phyloP scores from a whole-genome alignment of 1,140 invertebrate genomes.

The Procambarus clarkii region DNA sequence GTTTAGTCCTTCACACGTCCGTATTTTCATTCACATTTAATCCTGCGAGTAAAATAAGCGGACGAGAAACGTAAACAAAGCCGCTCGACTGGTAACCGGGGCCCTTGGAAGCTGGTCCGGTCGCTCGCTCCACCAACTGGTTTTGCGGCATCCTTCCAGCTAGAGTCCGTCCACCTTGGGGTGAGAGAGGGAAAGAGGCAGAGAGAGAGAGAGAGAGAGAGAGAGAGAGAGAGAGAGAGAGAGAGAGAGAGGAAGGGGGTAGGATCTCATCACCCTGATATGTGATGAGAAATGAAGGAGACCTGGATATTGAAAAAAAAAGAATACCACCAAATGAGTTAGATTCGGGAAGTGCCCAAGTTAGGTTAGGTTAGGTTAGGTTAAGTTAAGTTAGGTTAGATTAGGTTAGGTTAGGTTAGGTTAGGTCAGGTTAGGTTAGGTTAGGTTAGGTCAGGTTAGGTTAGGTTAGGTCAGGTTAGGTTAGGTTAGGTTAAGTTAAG shows the following conservation, averaged over 20 bases:
- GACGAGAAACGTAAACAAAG: background rate
- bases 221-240: slow-evolving; percentile 34
- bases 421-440: too few species aligned
- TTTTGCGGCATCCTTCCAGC: background rate
- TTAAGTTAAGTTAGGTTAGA: too few species aligned
- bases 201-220: slow-evolving; percentile 26
- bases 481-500: too few species aligned
- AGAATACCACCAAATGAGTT: too few species aligned
- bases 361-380: too few species aligned
- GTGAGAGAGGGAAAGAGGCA: background rate
- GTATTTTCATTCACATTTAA: background rate
- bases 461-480: too few species aligned
- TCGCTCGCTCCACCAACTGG: slow-evolving; percentile 4
- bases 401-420: too few species aligned
- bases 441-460: too few species aligned
- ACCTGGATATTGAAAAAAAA: too few species aligned
- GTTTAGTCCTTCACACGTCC: background rate
- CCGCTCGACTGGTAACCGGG: background rate
- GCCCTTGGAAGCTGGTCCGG: background rate
- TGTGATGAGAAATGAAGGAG: too few species aligned
- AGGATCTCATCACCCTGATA: too few species aligned
- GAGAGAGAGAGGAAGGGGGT: slow-evolving; percentile 15
- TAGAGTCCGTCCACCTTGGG: background rate
- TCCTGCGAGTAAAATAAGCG: background rate
- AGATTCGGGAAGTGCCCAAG: too few species aligned